Conservation (phyloP, 2,113 vertebrate species). For the Brevimyrus niger region DNA sequence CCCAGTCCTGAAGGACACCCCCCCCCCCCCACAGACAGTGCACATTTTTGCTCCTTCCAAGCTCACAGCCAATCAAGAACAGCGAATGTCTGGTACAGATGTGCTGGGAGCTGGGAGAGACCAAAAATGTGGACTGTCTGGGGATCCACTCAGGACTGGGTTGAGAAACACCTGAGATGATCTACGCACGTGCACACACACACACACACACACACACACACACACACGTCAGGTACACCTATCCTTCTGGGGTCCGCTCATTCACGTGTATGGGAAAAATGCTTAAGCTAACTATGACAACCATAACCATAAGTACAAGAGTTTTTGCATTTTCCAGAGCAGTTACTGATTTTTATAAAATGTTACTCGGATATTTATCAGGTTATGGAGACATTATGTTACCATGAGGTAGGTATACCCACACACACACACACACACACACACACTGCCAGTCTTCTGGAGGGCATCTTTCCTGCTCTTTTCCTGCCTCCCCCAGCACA, state of each 20-base stretch:
- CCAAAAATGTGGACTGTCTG: neutral
- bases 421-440: neutral
- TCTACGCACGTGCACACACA: neutral
- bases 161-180: neutral
- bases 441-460: neutral
- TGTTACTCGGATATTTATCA: no score
- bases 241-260: no score
- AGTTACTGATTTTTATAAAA: no score
- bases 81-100: neutral
- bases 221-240: neutral
- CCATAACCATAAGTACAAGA: no score
- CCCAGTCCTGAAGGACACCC: neutral
- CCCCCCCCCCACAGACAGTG: neutral
- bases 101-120: neutral
- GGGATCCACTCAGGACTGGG: neutral
- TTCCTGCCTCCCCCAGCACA: neutral
- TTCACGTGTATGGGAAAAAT: no score
- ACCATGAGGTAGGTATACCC: no score
- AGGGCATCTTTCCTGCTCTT: neutral
- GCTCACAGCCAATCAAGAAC: neutral
- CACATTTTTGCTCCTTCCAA: neutral
- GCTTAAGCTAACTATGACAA: no score
- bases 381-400: no score
- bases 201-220: neutral
- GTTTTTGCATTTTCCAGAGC: no score